A percentile compares a stretch with the other conserved stretches of the same genome.
Evolutionary conservation across 2,888 invertebrate species (phyloP).

Genomic region (Coelinius sp.): DNA sequence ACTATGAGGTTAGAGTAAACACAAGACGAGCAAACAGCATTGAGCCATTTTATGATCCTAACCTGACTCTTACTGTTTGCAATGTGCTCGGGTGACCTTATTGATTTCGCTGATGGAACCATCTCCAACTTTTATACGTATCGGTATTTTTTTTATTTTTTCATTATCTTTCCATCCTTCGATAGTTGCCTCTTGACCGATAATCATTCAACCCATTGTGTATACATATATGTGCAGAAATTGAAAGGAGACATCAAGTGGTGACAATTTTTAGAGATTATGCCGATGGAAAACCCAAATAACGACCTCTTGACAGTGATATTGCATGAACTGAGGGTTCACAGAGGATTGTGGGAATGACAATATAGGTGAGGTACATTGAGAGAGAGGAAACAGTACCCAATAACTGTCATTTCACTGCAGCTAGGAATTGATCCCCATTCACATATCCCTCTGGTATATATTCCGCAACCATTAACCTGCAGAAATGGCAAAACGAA

Average conservation of each 20-base stretch:
- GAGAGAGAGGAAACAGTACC: slow-evolving; percentile 18
- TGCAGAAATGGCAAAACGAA: slow-evolving; percentile 28
- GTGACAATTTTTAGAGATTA: background rate
- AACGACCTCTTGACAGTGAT: background rate
- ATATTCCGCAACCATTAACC: slow-evolving; percentile 15
- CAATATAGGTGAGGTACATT: background rate
- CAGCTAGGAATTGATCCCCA: slow-evolving; percentile 4
- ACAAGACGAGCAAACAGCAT: slow-evolving; percentile 43
- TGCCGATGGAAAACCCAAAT: slow-evolving; percentile 11
- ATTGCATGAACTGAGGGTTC: background rate
- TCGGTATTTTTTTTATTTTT: background rate
- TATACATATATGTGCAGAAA: background rate
- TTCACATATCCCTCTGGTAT: background rate
- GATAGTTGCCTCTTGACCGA: background rate
- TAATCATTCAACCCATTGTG: background rate
- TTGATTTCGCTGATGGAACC: slow-evolving; percentile 20
- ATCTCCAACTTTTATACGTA: background rate
- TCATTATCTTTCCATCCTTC: background rate
- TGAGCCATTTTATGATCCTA: slow-evolving; percentile 47
- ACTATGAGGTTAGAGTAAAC: slow-evolving; percentile 41
- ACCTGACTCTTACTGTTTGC: slow-evolving; percentile 35
- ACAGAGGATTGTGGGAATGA: background rate
- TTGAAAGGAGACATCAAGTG: background rate
- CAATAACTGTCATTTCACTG: slow-evolving; percentile 35
- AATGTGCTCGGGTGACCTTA: slow-evolving; percentile 28